Conservation (phyloP, 2,888 invertebrate species). For the Dromius quadrimaculatus region DNA sequence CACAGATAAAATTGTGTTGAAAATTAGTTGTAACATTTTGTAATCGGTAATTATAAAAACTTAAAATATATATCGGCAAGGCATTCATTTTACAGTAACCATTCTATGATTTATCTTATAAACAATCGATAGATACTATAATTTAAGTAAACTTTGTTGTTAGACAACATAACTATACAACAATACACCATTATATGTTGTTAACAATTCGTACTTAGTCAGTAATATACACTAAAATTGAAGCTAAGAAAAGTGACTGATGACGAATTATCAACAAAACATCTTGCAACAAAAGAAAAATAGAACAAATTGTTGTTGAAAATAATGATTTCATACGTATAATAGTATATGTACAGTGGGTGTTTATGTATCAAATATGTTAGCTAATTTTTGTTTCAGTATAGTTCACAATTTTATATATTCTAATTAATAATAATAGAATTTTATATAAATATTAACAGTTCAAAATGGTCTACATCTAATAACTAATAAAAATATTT, state of each 20-base stretch:
- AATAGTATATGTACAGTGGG: conserved; percentile 44
- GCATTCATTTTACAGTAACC: conserved; percentile 48
- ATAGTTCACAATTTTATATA: conserved; percentile 38
- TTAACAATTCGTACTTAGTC: conserved; percentile 34
- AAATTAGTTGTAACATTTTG: conserved; percentile 47
- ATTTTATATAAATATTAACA: conserved; percentile 50
- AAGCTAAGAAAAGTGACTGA: conserved; percentile 26
- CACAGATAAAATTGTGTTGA: conserved; percentile 47
- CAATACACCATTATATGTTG: conserved; percentile 28
- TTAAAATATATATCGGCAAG: conserved; percentile 48
- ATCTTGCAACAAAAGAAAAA: conserved; percentile 10
- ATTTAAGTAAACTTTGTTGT: conserved; percentile 31
- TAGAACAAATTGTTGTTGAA: conserved; percentile 14
- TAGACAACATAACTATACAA: conserved; percentile 22
- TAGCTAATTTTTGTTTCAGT: conserved; percentile 32
- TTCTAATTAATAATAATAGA: conserved; percentile 47
- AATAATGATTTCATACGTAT: conserved; percentile 34
- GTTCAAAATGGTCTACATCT: conserved; percentile 44
- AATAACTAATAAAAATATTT: conserved; percentile 34
- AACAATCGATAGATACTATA: conserved; percentile 38
- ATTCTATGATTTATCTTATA: conserved; percentile 45
- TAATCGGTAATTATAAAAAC: conserved; percentile 41
- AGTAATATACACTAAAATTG: conserved; percentile 27
- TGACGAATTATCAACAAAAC: conserved; percentile 31
- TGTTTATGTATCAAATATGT: conserved; percentile 49